Evolutionary conservation across 1,140 invertebrate species (phyloP).

Genomic region (Centruroides vittatus): DNA sequence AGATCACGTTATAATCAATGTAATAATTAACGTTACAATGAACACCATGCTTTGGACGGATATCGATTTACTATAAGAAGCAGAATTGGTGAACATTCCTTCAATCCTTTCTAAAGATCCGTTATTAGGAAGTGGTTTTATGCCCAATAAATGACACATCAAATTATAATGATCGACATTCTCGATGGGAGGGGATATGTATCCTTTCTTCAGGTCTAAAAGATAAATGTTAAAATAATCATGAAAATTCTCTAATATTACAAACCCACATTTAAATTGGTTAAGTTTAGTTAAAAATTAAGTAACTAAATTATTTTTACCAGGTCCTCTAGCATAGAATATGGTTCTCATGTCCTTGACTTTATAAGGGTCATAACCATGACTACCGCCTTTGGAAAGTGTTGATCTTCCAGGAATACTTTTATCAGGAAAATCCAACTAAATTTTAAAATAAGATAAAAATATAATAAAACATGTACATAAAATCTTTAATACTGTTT

Average conservation of each 20-base stretch:
- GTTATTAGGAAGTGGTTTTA: conserved; percentile 18
- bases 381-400: conserved; percentile 22
- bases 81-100: not conserved
- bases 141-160: conserved; percentile 14
- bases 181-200: conserved; percentile 7
- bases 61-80: no score
- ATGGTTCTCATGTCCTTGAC: conserved; percentile 28
- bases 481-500: conserved; percentile 16
- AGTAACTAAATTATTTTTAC: conserved; percentile 4
- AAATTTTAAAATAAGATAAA: not conserved
- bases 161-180: conserved; percentile 20
- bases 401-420: conserved; percentile 10
- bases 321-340: conserved; percentile 30
- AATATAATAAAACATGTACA: no score
- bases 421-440: conserved; percentile 10
- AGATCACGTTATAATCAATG: no score
- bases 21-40: no score
- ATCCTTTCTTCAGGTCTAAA: conserved; percentile 10
- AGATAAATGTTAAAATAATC: not conserved
- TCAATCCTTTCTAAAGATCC: conserved; percentile 4
- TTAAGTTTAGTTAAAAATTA: no score
- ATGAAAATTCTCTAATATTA: not conserved
- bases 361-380: conserved; percentile 26
- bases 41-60: no score
- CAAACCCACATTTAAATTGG: not conserved